Evolutionary conservation across 2,113 vertebrate species (phyloP), one percentile per base, ranked within the genome.

Genomic region (Chamaea fasciata): DNA sequence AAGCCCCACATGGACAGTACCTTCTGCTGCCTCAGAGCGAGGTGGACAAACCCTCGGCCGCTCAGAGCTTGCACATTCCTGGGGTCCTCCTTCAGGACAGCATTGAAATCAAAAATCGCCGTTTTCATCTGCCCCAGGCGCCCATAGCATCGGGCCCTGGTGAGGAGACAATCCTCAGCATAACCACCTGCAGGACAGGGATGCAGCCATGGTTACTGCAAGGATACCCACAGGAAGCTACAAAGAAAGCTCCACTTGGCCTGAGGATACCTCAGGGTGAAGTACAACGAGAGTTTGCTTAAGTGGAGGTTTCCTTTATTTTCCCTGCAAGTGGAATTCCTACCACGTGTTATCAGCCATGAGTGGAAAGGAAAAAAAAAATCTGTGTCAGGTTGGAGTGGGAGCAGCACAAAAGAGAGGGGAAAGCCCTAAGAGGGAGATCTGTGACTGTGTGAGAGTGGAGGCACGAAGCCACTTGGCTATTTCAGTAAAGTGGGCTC

Each of bases 111-210:
- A 94, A 99, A 99, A 96, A 99, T 98, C 6, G 99, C 99, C 0
- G 99, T 99, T 98, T 99, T 99, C 95, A 97, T 98, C 96, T 99
- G 99, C 42, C 99, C 99, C 35, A 99, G 98, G 80, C 95, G 81
- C 46, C 97, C 98, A 0, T 99, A 99, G 68, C 99, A 99, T 42
- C 92, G 97, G 5, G 98, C 99, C 73, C 99, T 98, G 93, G 97
- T 92, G 70, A 99, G 97, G 82, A 99, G 97, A 11, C 98, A 98
- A n/a, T 99, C 98, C 20, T 86, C 94, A 56, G 98, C 98, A 59
- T 92, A 96, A 1, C 98, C 98, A 79, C 98, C 99, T 99, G 82
- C 11, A 73, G 60, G 35, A 92, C 37, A 92, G 31, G 70, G 73
- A 88, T 4, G 42, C 57, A 90, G 76, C 64, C 21, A 2, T 3